phyloP scores from a whole-genome alignment of 2,888 invertebrate genomes.

The Sylvicola fuscatus region DNA sequence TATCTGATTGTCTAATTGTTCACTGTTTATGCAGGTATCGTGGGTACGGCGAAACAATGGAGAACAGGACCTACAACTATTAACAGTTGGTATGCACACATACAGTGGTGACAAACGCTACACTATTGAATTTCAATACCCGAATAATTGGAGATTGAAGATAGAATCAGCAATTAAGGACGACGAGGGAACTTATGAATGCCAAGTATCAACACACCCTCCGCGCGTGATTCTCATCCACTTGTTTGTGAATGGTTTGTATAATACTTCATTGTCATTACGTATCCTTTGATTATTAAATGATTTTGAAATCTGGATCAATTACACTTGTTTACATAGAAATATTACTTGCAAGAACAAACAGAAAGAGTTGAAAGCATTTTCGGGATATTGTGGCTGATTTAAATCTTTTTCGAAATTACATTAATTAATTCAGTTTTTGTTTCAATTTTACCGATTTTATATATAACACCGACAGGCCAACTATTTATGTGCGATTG shows the following conservation, averaged over 20 bases:
- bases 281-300: constrained; percentile 2
- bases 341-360: too few species aligned
- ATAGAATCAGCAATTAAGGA: constrained; percentile 28
- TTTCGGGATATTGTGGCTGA: too few species aligned
- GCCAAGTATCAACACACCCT: constrained; percentile 33
- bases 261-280: constrained; percentile 1
- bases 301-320: too few species aligned
- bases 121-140: constrained; percentile 31
- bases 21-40: constrained; percentile 32
- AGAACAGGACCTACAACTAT: constrained; percentile 38
- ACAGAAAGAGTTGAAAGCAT: too few species aligned
- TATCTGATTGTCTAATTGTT: too few species aligned
- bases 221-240: constrained; percentile 29
- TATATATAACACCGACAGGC: too few species aligned
- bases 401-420: too few species aligned
- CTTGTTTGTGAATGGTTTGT: constrained; percentile 28
- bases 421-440: too few species aligned
- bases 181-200: constrained; percentile 31
- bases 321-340: too few species aligned
- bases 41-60: constrained; percentile 43
- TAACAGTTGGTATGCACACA: constrained; percentile 43
- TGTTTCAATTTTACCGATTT: too few species aligned
- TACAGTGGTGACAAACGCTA: constrained; percentile 44
- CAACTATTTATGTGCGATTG: too few species aligned
- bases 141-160: constrained; percentile 34